Conservation (phyloP, 1,140 invertebrate genomes). For the Drosophila leontia region DNA sequence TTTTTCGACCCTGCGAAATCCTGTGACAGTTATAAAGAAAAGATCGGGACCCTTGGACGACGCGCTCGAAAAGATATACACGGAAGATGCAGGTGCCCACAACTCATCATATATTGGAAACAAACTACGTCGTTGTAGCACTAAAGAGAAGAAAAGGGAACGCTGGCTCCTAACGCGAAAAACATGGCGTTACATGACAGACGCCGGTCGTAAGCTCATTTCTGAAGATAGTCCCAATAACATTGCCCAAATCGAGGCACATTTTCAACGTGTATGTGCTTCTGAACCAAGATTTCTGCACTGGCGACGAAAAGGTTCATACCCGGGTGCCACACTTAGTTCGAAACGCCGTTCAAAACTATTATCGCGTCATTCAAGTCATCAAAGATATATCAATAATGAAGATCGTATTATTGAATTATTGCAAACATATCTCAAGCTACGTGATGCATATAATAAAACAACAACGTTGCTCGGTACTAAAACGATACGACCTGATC, state of each 20-base stretch:
- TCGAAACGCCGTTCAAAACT: slow-evolving; percentile 86
- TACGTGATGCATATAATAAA: slow-evolving; percentile 65
- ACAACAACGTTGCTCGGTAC: slow-evolving; percentile 66
- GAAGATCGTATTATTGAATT: slow-evolving; percentile 62
- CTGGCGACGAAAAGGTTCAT: slow-evolving; percentile 91
- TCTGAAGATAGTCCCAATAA: slow-evolving; percentile 91
- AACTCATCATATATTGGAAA: slow-evolving; percentile 9
- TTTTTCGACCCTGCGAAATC: slow-evolving; percentile 42
- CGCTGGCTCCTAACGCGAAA: slow-evolving; percentile 94
- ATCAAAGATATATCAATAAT: slow-evolving; percentile 40
- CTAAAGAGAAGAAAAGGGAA: slow-evolving; percentile 86
- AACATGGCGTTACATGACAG: slow-evolving; percentile 96
- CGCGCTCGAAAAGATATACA: slow-evolving; percentile 44
- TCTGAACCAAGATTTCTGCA: slow-evolving; percentile 91
- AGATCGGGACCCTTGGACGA: slow-evolving; percentile 62
- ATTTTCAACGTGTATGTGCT: slow-evolving; percentile 93
- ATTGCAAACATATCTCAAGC: slow-evolving; percentile 68
- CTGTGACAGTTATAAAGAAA: slow-evolving; percentile 63
- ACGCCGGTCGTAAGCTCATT: slow-evolving; percentile 93
- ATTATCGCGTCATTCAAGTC: slow-evolving; percentile 47
- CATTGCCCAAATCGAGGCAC: slow-evolving; percentile 91
- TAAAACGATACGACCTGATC: slow-evolving; percentile 74
- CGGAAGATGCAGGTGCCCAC: not conserved
- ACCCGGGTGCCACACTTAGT: slow-evolving; percentile 88
- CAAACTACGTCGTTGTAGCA: slow-evolving; percentile 37